A percentile compares a stretch with the other conserved stretches of the same genome.
Conservation (phyloP, 2,888 invertebrate species). For the Drosophila lutescens region DNA sequence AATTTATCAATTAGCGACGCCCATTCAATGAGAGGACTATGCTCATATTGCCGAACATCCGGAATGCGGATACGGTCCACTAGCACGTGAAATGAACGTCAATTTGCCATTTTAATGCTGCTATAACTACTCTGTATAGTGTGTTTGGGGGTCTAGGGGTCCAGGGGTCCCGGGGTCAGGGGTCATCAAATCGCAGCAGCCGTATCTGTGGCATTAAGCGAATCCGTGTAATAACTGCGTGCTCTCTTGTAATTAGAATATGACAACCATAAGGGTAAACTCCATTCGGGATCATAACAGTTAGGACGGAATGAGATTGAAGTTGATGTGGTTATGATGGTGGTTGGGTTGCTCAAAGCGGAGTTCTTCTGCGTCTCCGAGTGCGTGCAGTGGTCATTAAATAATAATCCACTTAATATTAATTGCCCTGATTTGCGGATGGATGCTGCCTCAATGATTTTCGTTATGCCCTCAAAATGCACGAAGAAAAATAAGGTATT, state of each 20-base stretch:
- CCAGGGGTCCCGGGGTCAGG: conserved; percentile 51
- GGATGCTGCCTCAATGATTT: conserved; percentile 30
- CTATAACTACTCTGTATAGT: conserved; percentile 12
- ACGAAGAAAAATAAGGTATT: neutral
- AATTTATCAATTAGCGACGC: conserved; percentile 79
- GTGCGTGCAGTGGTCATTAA: conserved; percentile 78
- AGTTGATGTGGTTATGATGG: conserved; percentile 15
- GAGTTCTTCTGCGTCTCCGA: conserved; percentile 32
- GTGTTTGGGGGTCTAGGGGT: conserved; percentile 36
- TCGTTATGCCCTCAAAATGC: neutral
- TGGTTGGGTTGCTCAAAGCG: neutral
- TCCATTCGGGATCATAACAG: conserved; percentile 64
- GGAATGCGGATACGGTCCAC: conserved; percentile 48
- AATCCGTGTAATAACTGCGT: conserved; percentile 72
- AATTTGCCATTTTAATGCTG: conserved; percentile 62
- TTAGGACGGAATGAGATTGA: conserved; percentile 65
- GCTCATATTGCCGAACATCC: conserved; percentile 34
- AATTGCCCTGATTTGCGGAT: conserved; percentile 80
- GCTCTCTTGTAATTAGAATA: conserved; percentile 76
- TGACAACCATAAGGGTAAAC: conserved; percentile 52
- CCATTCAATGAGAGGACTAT: conserved; percentile 62
- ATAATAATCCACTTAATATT: conserved; percentile 83
- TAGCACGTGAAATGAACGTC: conserved; percentile 71
- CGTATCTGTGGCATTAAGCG: conserved; percentile 22
- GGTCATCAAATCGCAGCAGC: conserved; percentile 56